Conservation (phyloP, 2,113 vertebrate genomes). For the Cryptomyrus ogoouensis region DNA sequence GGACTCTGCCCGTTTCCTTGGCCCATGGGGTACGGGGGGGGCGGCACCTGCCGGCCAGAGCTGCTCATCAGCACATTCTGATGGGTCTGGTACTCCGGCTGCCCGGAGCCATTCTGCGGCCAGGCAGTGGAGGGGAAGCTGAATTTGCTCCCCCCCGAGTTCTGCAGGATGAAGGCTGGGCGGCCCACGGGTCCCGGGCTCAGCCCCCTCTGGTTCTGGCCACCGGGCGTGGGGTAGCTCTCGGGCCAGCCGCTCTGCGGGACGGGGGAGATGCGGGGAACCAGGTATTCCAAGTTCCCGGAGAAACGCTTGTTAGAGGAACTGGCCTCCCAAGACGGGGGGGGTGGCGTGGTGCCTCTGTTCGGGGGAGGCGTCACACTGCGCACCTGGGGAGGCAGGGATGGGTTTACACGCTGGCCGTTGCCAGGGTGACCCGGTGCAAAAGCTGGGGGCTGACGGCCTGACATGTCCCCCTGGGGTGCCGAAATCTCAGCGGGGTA, state of each 20-base stretch:
- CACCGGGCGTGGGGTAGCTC: slow-evolving; percentile 62
- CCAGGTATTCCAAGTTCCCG: slow-evolving; percentile 86
- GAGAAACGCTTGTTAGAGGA: slow-evolving; percentile 86
- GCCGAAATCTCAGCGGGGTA: slow-evolving; percentile 83
- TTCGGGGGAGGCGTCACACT: slow-evolving; percentile 86
- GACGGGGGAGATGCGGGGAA: slow-evolving; percentile 84
- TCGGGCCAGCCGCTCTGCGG: slow-evolving; percentile 84
- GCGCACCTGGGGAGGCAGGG: slow-evolving; percentile 77
- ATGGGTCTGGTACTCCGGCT: slow-evolving; percentile 75
- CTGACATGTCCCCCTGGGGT: slow-evolving; percentile 71
- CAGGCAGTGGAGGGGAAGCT: slow-evolving; percentile 74
- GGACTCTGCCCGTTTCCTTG: slow-evolving; percentile 81
- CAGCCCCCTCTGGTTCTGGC: slow-evolving; percentile 78
- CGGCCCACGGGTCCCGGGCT: slow-evolving; percentile 79
- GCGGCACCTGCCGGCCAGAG: slow-evolving; percentile 70
- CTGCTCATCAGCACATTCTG: slow-evolving; percentile 64
- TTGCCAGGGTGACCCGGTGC: slow-evolving; percentile 68
- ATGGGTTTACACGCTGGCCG: slow-evolving; percentile 77
- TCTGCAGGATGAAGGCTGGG: slow-evolving; percentile 95
- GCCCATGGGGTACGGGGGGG: slow-evolving; percentile 78
- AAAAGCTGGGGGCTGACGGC: slow-evolving; percentile 71
- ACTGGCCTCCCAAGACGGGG: slow-evolving; percentile 80
- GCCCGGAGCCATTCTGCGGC: slow-evolving; percentile 75
- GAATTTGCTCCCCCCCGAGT: slow-evolving; percentile 76
- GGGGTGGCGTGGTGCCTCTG: slow-evolving; percentile 71